These are phyloP conservation scores for Pelmatolapia mariae DNA, from an alignment of 2,113 vertebrate genomes.

Conservation along the genomic window DNA sequence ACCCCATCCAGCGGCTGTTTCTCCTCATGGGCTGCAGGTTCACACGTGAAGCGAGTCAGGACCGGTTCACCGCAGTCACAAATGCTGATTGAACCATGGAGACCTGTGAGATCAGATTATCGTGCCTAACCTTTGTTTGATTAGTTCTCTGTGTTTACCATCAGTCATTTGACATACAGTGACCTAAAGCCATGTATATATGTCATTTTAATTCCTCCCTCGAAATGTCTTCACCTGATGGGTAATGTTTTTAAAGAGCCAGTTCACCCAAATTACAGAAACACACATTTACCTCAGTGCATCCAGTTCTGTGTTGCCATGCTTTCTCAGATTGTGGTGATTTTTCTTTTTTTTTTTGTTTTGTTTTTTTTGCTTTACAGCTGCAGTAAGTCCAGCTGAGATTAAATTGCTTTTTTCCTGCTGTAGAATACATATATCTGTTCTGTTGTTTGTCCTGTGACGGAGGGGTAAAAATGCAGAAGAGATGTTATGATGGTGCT, in stretches of 20 bases:
- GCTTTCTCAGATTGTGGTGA: not conserved
- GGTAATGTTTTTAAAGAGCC: not conserved
- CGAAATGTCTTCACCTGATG: not conserved
- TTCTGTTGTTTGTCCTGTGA: not conserved
- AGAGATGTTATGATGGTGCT: not conserved
- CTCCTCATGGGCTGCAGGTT: not conserved
- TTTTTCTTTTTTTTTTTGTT: rapidly evolving
- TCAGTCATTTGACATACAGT: not conserved
- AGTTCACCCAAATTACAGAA: not conserved
- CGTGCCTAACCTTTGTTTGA: slow-evolving; percentile 16
- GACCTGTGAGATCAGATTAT: not conserved
- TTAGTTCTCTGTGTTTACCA: not conserved
- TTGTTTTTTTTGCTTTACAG: not conserved
- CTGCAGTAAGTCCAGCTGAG: not conserved
- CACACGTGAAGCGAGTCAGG: not conserved
- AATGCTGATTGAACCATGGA: not conserved
- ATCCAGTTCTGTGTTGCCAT: not conserved
- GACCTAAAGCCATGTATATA: not conserved
- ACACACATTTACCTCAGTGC: not conserved
- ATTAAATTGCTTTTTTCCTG: not conserved
- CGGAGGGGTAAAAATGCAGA: not conserved
- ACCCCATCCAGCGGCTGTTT: not conserved
- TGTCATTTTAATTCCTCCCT: not conserved
- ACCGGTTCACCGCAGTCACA: not conserved
- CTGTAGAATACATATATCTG: rapidly evolving